These are phyloP conservation scores for Syngnathus floridae DNA, from an alignment of 2,113 vertebrate genomes.

Conservation along the genomic window DNA sequence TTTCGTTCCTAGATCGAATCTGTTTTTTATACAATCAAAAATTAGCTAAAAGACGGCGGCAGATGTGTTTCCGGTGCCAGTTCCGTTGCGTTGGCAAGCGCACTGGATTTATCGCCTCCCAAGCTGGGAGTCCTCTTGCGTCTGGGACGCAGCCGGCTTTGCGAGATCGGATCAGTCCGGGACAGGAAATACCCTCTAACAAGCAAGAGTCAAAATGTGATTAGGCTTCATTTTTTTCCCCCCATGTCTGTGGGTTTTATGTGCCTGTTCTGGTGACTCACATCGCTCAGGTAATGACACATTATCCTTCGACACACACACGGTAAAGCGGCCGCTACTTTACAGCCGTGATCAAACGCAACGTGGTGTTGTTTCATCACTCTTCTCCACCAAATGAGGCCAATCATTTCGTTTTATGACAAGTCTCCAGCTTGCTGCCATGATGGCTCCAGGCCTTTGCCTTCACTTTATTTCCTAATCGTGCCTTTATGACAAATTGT, in stretches of 20 bases:
- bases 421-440: conserved; percentile 38
- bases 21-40: too few species aligned
- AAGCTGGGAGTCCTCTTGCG: conserved; percentile 22
- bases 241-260: conserved; percentile 54
- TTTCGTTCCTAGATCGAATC: too few species aligned
- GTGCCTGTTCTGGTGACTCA: conserved; percentile 59
- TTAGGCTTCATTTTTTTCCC: conserved; percentile 52
- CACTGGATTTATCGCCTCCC: conserved; percentile 14
- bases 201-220: conserved; percentile 63
- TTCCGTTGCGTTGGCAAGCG: conserved; percentile 8
- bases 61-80: conserved; percentile 18
- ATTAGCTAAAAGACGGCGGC: conserved; percentile 16
- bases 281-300: conserved; percentile 66
- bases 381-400: conserved; percentile 41
- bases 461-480: conserved; percentile 20
- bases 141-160: conserved; percentile 40
- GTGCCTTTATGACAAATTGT: conserved; percentile 32
- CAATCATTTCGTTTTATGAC: conserved; percentile 46
- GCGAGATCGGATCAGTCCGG: conserved; percentile 55
- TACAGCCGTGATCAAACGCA: conserved; percentile 60
- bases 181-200: conserved; percentile 69
- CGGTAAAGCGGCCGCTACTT: conserved; percentile 56
- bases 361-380: conserved; percentile 52
- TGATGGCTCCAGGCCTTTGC: conserved; percentile 6
- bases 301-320: conserved; percentile 65